Evolutionary conservation across 2,113 vertebrate species (phyloP), one percentile per base, ranked within the genome.

Genomic region (Montifringilla adamsi): DNA sequence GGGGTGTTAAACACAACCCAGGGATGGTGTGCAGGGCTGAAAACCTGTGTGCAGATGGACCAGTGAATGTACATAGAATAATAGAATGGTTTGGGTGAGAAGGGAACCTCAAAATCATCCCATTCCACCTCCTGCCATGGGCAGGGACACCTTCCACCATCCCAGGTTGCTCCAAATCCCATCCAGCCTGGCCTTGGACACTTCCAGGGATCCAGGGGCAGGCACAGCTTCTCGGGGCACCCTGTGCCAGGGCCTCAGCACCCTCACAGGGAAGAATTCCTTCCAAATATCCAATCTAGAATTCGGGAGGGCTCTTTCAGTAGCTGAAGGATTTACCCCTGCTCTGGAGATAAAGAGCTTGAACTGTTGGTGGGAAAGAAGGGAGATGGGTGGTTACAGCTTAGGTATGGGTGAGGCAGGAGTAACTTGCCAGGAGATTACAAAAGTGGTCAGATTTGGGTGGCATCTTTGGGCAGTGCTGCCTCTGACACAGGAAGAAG

Each of bases 21-120:
- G 47, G 76, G 52, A 30, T 3, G 30, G 19, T 0, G 2, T 15
- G 19, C 6, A 47, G 35, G n/a, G 58, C 13, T 73, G 46, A 74
- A 64, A 94, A 64, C 7, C 18, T 37, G 10, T 0, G 0, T 31
- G 16, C 18, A 52, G 6, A 2, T 9, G 53, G 30, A 12, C 7
- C 19, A 41, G 58, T 1, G 4, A 18, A 23, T 30, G 15, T 11
- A 28, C 24, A 68, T 1, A 6, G 30, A 69, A 9, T 27, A 6
- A 62, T 2, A 19, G 47, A 13, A 41, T 7, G 17, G 31, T 35
- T 75, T 62, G 30, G 12, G 13, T 37, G 41, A 35, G 55, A 76
- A 69, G 6, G 21, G 12, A 62, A 12, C 21, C 27, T 23, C 27
- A 55, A 43, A 41, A 15, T 13, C 41, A 55, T 13, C 39, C 27